Percentiles rank a stretch among this genome's conserved stretches.
These are phyloP conservation scores for Eurypyga helias DNA, from an alignment of 2,113 vertebrate genomes.

Conservation along the genomic window DNA sequence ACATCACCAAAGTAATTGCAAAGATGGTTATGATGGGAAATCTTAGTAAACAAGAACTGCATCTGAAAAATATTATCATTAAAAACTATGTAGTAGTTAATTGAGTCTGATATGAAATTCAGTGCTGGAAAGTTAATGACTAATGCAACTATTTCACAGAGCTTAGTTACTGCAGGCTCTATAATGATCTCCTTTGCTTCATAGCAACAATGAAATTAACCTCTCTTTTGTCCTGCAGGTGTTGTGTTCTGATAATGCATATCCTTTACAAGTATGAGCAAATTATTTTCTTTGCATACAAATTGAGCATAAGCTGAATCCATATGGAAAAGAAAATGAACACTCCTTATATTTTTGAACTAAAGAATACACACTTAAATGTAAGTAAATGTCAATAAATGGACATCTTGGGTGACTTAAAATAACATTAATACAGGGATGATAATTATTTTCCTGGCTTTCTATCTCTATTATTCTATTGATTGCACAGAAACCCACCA, in stretches of 20 bases:
- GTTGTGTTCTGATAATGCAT: conserved; percentile 82
- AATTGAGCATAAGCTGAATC: conserved; percentile 69
- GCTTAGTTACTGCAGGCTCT: conserved; percentile 77
- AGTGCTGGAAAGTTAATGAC: conserved; percentile 82
- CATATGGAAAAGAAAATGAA: conserved; percentile 64
- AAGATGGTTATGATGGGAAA: conserved; percentile 71
- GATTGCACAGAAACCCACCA: neutral
- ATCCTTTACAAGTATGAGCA: conserved; percentile 78
- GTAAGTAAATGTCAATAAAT: conserved; percentile 11
- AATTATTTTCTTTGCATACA: conserved; percentile 79
- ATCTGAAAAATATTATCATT: conserved; percentile 81
- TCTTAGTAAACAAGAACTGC: conserved; percentile 81
- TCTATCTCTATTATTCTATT: neutral
- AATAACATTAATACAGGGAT: neutral
- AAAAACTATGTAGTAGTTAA: conserved; percentile 83
- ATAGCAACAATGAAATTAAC: conserved; percentile 83
- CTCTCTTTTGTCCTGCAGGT: conserved; percentile 85
- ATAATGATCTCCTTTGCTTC: conserved; percentile 80
- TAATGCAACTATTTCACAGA: conserved; percentile 82
- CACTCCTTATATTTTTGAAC: conserved; percentile 39
- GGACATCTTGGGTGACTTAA: neutral
- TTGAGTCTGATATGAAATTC: conserved; percentile 85
- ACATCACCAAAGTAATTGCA: conserved; percentile 60
- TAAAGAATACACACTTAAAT: neutral
- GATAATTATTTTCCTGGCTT: neutral